Evolutionary conservation across 1,140 invertebrate species (phyloP), one percentile per base, ranked within the genome.

Genomic region (Drosophila lini): DNA sequence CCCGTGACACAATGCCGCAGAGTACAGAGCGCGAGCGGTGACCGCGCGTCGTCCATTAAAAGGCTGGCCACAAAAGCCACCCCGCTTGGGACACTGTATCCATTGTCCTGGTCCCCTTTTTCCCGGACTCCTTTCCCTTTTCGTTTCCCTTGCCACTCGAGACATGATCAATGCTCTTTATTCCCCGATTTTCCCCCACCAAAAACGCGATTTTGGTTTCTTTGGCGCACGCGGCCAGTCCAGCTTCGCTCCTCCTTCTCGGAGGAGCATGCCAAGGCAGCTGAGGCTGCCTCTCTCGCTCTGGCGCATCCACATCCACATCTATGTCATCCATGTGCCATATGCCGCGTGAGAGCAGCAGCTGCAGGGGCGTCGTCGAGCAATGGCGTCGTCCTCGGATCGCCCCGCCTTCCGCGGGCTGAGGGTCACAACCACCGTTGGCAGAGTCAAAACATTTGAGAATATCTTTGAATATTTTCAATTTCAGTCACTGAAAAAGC

Each of bases 391-490:
- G 84, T 73, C 77, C 56, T 38, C 32, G 31, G 28, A 58, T 78
- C 36, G 82, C 84, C 58, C 84, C 84, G 84, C 84, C 84, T 89
- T 64, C 69, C 50, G 56, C 48, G 68, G 25, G 73, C 55, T 78
- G 32, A 15, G 50, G 32, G 22, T 38, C 32, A 53, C 52, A 22
- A 38, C 52, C 61, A 78, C 38, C 44, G 61, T 48, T 58, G 45
- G 10, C 40, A 67, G 70, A 85, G 83, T 89, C 80, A 89, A 89
- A 89, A 89, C 84, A 84, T 71, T 84, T 89, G 69, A 69, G 73
- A 65, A 80, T 78, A 75, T 84, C 65, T 38, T 60, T 50, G 55
- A 44, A 36, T 57, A 50, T 65, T 65, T 59, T 59, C 32, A 78
- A 63, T 88, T 84, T 78, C 36, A 68, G 64, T 68, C 67, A 47